These are phyloP conservation scores for Ceratina australensis DNA, from an alignment of 1,140 invertebrate genomes.

Conservation along the genomic window DNA sequence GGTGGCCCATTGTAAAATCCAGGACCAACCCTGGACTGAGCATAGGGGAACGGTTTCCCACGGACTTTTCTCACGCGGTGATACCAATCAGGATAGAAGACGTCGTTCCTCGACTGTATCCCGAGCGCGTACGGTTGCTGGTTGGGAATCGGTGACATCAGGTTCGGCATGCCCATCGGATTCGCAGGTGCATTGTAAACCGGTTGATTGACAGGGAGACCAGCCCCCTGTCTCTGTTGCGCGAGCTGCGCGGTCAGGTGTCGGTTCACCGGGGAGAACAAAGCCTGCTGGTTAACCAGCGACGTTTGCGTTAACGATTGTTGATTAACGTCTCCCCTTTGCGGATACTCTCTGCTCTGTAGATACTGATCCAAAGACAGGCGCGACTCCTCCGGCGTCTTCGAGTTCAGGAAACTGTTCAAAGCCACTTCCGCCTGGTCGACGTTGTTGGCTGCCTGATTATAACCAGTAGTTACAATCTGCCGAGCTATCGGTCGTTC, in stretches of 20 bases:
- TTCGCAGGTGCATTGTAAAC: slow-evolving; percentile 13
- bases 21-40: slow-evolving; percentile 58
- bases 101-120: slow-evolving; percentile 40
- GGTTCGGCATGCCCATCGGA: neutral
- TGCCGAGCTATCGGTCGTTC: neutral
- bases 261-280: slow-evolving; percentile 20
- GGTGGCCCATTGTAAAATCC: slow-evolving; percentile 56
- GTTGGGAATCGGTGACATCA: neutral
- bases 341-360: no score
- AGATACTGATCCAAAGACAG: slow-evolving; percentile 70
- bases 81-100: slow-evolving; percentile 45
- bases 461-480: neutral
- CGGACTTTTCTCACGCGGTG: slow-evolving; percentile 52
- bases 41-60: slow-evolving; percentile 41
- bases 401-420: slow-evolving; percentile 66
- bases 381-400: slow-evolving; percentile 72
- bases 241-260: slow-evolving; percentile 31
- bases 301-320: slow-evolving; percentile 16
- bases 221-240: slow-evolving; percentile 27
- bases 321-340: neutral
- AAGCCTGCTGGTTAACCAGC: slow-evolving; percentile 18
- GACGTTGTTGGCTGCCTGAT: no score
- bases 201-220: slow-evolving; percentile 19
- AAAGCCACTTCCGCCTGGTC: slow-evolving; percentile 31
- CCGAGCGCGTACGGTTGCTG: slow-evolving; percentile 30